These are phyloP conservation scores for Otus scops DNA, from an alignment of 2,797 vertebrate genomes.

Conservation along the genomic window DNA sequence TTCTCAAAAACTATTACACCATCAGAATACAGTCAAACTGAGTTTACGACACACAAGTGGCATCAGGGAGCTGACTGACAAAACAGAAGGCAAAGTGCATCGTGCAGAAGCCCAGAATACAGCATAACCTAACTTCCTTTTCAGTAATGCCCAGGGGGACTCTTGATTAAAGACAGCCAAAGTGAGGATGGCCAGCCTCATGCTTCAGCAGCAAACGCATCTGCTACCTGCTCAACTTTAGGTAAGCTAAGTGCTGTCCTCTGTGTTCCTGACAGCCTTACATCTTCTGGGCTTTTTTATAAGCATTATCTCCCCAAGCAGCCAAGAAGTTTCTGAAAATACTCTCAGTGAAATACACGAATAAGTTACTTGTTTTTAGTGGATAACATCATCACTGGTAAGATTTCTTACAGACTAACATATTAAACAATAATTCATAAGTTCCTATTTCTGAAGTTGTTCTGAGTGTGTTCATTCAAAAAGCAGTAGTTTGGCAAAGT, in stretches of 20 bases:
- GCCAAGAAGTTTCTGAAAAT: not conserved
- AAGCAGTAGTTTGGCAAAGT: not conserved
- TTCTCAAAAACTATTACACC: not conserved
- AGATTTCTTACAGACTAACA: not conserved
- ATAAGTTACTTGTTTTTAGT: not conserved
- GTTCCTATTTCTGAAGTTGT: not conserved
- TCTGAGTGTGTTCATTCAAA: not conserved
- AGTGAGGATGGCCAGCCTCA: not conserved
- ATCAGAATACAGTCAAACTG: not conserved
- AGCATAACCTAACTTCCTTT: not conserved
- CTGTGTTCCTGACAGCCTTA: not conserved
- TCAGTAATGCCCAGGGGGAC: accelerated
- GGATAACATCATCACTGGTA: not conserved
- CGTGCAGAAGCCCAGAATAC: not conserved
- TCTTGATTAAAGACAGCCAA: not conserved
- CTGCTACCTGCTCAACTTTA: not conserved
- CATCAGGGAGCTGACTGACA: not conserved
- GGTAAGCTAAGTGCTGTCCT: not conserved
- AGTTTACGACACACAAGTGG: accelerated
- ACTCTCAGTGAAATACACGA: not conserved
- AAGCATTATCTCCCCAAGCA: not conserved
- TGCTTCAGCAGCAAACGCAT: not conserved
- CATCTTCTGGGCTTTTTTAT: not conserved
- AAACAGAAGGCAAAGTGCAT: not conserved
- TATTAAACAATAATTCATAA: not conserved